Percentiles rank a stretch among this genome's conserved stretches.
Evolutionary conservation across 2,888 invertebrate genomes (phyloP).

Genomic region (Diplazon laetatorius): DNA sequence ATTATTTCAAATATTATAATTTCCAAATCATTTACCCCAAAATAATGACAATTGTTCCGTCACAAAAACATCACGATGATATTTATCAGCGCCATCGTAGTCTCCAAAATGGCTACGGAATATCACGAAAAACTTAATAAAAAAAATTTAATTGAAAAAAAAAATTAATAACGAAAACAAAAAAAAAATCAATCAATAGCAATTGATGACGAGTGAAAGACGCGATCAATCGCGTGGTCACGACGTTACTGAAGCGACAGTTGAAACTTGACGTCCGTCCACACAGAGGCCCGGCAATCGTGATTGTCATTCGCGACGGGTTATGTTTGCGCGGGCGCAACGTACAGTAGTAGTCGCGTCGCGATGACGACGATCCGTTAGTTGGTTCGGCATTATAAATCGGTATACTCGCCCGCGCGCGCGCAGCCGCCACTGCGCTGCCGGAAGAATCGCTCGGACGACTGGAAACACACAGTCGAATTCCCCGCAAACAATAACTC

Average conservation of each 20-base stretch:
- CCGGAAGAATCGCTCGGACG: no score
- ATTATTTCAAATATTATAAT: no score
- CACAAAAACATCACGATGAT: constrained; percentile 10
- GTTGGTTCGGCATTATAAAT: constrained; percentile 15
- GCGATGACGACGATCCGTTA: constrained; percentile 41
- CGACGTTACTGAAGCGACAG: constrained; percentile 60
- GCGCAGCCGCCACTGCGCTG: no score
- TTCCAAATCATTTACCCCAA: constrained; percentile 30
- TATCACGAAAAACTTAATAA: background rate
- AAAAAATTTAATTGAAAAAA: background rate
- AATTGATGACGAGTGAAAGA: constrained; percentile 37
- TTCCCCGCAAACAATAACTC: constrained; percentile 22
- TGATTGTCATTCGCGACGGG: constrained; percentile 33
- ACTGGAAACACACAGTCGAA: background rate
- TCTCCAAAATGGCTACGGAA: background rate
- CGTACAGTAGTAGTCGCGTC: constrained; percentile 32
- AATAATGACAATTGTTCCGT: background rate
- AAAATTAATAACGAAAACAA: no score
- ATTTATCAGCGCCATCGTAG: background rate
- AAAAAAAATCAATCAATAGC: constrained; percentile 9
- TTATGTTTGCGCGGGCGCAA: constrained; percentile 62
- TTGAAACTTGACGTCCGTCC: constrained; percentile 46
- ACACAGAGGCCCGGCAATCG: constrained; percentile 3
- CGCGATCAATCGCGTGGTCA: constrained; percentile 61
- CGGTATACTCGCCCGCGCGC: no score